A percentile compares a stretch with the other conserved stretches of the same genome.
Evolutionary conservation across 92 coral and sea anemone genomes (phyloP).

Genomic region (Blastomussa wellsi): DNA sequence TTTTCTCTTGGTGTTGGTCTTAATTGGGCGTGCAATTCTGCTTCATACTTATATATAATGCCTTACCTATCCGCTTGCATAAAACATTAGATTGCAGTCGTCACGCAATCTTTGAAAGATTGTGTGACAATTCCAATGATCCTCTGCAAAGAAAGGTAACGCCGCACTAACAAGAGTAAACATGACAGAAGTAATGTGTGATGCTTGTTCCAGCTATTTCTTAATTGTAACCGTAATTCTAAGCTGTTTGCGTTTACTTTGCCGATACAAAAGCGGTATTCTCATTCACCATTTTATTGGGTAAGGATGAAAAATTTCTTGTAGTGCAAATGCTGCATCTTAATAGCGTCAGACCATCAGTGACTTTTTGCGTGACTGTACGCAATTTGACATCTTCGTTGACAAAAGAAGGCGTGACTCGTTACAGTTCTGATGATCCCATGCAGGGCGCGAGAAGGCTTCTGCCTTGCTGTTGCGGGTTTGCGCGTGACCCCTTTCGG

Average conservation of each 20-base stretch:
- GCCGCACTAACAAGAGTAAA: background rate
- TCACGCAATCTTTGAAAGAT: background rate
- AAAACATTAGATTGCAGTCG: background rate
- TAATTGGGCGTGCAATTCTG: background rate
- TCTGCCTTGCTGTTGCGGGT: background rate
- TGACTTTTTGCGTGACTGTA: background rate
- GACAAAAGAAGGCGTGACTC: background rate
- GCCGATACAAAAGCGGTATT: background rate
- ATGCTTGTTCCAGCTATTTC: background rate
- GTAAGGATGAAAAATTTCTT: background rate
- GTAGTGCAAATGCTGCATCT: conserved; percentile 4
- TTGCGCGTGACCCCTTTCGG: background rate
- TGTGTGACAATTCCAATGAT: background rate
- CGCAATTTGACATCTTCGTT: too few species aligned
- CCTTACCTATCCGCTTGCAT: background rate
- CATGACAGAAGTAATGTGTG: background rate
- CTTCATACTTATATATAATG: background rate
- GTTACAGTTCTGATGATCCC: background rate
- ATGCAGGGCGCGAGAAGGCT: too few species aligned
- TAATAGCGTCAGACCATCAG: background rate
- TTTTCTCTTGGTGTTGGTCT: background rate
- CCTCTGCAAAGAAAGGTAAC: background rate
- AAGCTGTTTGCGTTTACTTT: background rate
- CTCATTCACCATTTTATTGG: too few species aligned
- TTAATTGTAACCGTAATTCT: background rate